phyloP scores from a whole-genome alignment of 2,113 vertebrate species.

The Cnemophilus loriae region DNA sequence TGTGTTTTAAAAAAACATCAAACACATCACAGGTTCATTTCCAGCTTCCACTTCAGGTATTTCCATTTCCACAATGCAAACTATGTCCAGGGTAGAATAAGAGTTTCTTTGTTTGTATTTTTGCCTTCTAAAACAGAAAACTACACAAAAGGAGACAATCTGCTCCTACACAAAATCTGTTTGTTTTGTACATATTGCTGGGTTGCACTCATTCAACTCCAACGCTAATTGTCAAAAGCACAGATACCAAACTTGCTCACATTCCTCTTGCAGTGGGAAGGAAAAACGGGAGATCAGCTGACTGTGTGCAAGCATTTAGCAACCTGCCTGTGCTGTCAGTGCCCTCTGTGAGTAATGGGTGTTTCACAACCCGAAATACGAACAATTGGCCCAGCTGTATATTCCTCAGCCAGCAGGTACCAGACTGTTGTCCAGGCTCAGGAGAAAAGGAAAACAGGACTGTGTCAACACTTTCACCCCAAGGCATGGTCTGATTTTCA shows the following conservation, averaged over 20 bases:
- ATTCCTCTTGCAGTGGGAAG: neutral
- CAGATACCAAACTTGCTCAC: conserved; percentile 40
- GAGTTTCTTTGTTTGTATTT: neutral
- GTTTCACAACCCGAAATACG: conserved; percentile 59
- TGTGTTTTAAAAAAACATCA: neutral
- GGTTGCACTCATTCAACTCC: conserved; percentile 44
- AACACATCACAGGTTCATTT: neutral
- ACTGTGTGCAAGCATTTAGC: neutral
- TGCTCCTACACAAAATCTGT: conserved; percentile 16
- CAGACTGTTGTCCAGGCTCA: neutral
- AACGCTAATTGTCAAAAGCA: conserved; percentile 32
- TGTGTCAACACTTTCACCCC: neutral
- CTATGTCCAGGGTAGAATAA: neutral
- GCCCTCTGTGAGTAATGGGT: neutral
- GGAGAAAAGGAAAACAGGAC: neutral
- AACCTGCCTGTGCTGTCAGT: conserved; percentile 52
- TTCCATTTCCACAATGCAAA: conserved; percentile 22
- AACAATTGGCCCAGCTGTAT: conserved; percentile 6
- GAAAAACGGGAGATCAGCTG: neutral
- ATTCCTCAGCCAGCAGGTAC: neutral
- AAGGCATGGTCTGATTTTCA: neutral
- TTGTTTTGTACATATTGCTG: neutral
- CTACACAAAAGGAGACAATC: neutral
- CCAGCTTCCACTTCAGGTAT: conserved; percentile 5
- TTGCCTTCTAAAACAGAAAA: conserved; percentile 25